phyloP scores from a whole-genome alignment of 2,888 invertebrate genomes.

The Argynnis bischoffii region DNA sequence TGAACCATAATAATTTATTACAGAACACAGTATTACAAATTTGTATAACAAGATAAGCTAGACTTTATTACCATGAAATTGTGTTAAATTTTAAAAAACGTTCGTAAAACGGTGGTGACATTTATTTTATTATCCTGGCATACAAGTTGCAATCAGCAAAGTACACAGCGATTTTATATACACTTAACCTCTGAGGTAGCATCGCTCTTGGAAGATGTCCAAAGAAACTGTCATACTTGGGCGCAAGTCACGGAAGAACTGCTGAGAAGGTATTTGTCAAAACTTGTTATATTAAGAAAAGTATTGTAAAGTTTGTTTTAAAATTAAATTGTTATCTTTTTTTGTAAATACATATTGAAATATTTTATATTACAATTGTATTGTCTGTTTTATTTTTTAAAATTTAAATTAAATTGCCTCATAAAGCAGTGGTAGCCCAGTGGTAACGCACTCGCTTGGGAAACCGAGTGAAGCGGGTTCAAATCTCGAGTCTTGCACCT shows the following conservation, averaged over 20 bases:
- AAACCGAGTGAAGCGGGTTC: too few relatives aligned
- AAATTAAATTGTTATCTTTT: too few relatives aligned
- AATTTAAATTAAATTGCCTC: too few relatives aligned
- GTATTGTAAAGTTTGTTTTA: too few relatives aligned
- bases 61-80: neutral
- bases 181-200: constrained; percentile 67
- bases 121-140: constrained; percentile 39
- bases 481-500: too few relatives aligned
- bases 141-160: constrained; percentile 68
- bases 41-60: neutral
- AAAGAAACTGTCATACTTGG: constrained; percentile 51
- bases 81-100: constrained; percentile 23
- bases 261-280: constrained; percentile 23
- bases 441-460: too few relatives aligned
- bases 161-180: constrained; percentile 70
- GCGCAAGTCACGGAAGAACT: constrained; percentile 39
- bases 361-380: too few relatives aligned
- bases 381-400: too few relatives aligned
- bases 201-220: constrained; percentile 66
- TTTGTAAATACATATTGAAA: too few relatives aligned
- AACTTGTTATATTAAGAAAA: constrained; percentile 16
- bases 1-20: too few relatives aligned
- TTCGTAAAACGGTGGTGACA: constrained; percentile 26
- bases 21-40: too few relatives aligned
- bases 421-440: too few relatives aligned